These are phyloP conservation scores for Ornithorhynchus anatinus DNA, from an alignment of 2,113 vertebrate genomes.

Conservation along the genomic window DNA sequence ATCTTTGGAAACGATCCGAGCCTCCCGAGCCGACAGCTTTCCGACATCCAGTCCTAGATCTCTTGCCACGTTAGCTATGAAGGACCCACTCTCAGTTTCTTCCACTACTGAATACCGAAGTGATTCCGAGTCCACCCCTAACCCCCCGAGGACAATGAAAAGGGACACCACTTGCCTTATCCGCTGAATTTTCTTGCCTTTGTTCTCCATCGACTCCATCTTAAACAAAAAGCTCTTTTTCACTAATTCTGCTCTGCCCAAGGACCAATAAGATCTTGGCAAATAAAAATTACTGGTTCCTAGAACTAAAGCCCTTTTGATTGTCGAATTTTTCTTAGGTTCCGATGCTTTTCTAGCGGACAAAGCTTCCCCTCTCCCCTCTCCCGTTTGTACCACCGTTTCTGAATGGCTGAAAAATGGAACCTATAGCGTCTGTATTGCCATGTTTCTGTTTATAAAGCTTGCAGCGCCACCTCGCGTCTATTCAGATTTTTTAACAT, in stretches of 20 bases:
- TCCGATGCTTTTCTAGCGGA: not conserved
- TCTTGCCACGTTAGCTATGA: conserved; percentile 50
- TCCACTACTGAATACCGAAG: no score
- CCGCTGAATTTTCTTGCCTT: not conserved
- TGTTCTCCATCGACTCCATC: conserved; percentile 35
- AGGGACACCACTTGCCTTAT: conserved; percentile 67
- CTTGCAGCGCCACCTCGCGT: conserved; percentile 58
- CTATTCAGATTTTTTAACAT: conserved; percentile 13
- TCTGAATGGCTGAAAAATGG: not conserved
- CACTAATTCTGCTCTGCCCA: no score
- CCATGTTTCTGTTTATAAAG: not conserved
- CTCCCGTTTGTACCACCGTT: not conserved
- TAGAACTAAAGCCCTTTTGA: no score
- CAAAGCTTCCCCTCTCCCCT: not conserved
- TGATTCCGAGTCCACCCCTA: conserved; percentile 45
- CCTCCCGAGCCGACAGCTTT: not conserved
- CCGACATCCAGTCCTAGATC: conserved; percentile 32
- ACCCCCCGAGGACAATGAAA: conserved; percentile 39
- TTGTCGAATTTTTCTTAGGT: no score
- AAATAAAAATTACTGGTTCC: no score
- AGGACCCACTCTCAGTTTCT: conserved; percentile 39
- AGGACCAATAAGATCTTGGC: no score
- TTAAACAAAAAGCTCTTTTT: no score
- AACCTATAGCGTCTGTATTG: not conserved
- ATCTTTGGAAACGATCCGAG: conserved; percentile 19